A percentile compares a stretch with the other conserved stretches of the same genome.
These are phyloP conservation scores for Eolophus roseicapilla DNA, from an alignment of 2,113 vertebrate species.

Conservation along the genomic window DNA sequence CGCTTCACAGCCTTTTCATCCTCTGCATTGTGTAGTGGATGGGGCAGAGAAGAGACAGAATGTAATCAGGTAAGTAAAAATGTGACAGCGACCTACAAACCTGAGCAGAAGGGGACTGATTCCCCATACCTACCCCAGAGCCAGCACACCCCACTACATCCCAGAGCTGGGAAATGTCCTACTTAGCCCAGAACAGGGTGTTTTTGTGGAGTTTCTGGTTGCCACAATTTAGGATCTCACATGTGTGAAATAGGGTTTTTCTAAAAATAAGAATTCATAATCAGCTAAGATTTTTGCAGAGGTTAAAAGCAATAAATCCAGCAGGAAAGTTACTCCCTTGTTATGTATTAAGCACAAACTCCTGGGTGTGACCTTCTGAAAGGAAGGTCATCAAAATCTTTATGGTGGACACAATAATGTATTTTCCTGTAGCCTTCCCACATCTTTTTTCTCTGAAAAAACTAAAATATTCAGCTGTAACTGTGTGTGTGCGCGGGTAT, in stretches of 20 bases:
- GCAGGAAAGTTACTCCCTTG: neutral
- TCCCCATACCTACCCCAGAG: neutral
- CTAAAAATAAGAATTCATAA: neutral
- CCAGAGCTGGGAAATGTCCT: neutral
- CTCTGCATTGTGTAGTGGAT: neutral
- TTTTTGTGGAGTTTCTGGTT: neutral
- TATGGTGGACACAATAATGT: neutral
- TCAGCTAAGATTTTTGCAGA: neutral
- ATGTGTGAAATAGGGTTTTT: neutral
- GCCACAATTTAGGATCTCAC: neutral
- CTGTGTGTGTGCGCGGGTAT: fast-evolving
- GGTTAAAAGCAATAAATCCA: neutral
- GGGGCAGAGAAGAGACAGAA: neutral
- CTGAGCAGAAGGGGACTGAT: fast-evolving
- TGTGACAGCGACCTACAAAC: fast-evolving
- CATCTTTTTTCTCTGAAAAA: neutral
- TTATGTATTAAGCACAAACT: neutral
- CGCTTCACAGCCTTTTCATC: neutral
- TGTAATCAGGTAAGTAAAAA: neutral
- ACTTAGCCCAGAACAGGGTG: fast-evolving
- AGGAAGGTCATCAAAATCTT: neutral
- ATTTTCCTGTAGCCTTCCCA: neutral
- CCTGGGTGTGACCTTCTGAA: neutral
- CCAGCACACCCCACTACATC: neutral
- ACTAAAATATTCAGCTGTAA: neutral